Percentiles rank a stretch among this genome's conserved stretches.
phyloP scores from a whole-genome alignment of 2,888 invertebrate species.

The Ctena decussata region DNA sequence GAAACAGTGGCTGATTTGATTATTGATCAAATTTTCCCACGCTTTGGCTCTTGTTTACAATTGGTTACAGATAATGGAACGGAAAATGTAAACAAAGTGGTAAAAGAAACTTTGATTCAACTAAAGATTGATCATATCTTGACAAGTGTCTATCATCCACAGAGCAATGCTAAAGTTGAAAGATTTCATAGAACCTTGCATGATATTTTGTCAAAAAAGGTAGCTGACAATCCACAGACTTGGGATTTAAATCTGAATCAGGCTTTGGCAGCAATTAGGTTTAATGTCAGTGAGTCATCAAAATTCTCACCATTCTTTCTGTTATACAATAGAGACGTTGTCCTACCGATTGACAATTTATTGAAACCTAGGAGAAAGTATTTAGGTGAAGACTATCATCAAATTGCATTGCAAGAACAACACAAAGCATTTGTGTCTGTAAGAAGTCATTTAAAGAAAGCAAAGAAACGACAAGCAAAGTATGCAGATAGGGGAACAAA shows the following conservation, averaged over 20 bases:
- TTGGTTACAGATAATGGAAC: slow-evolving; percentile 41
- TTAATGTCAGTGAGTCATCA: too few species aligned
- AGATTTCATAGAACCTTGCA: slow-evolving; percentile 49
- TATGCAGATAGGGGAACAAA: slow-evolving; percentile 50
- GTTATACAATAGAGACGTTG: slow-evolving; percentile 53
- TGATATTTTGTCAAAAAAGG: slow-evolving; percentile 33
- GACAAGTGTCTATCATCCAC: slow-evolving; percentile 49
- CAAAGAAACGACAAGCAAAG: slow-evolving; percentile 47
- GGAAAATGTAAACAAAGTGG: slow-evolving; percentile 32
- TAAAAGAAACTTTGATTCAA: slow-evolving; percentile 11
- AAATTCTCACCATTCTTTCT: slow-evolving; percentile 48
- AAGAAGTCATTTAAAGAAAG: slow-evolving; percentile 33
- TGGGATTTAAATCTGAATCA: slow-evolving; percentile 57
- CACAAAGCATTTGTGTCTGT: too few species aligned
- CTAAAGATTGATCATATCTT: slow-evolving; percentile 54
- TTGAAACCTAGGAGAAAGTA: slow-evolving; percentile 52
- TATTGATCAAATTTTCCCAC: slow-evolving; percentile 37
- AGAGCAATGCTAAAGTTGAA: slow-evolving; percentile 31
- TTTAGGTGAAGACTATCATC: slow-evolving; percentile 48
- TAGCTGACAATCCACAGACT: slow-evolving; percentile 10
- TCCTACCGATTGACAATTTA: slow-evolving; percentile 57
- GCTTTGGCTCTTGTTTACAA: slow-evolving; percentile 16
- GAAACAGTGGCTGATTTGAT: slow-evolving; percentile 29
- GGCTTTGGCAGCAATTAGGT: too few species aligned
- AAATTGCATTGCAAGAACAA: slow-evolving; percentile 55